A percentile compares a stretch with the other conserved stretches of the same genome.
phyloP scores from a whole-genome alignment of 2,113 vertebrate genomes.

The Forbesichthys agassizii region DNA sequence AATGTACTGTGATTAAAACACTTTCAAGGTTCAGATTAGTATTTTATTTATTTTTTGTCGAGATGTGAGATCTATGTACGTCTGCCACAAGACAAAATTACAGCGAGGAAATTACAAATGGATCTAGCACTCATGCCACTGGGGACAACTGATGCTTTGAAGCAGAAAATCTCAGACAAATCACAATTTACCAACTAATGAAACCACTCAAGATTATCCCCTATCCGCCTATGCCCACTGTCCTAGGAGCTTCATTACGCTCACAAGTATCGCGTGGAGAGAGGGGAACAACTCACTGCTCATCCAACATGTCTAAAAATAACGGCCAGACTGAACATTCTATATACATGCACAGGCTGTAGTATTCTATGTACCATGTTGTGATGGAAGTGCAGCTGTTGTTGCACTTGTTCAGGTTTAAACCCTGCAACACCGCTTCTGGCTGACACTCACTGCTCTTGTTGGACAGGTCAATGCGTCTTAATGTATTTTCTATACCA shows the following conservation, averaged over 20 bases:
- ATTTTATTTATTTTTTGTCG: not conserved
- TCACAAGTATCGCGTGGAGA: slow-evolving; percentile 47
- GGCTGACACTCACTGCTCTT: too few species aligned
- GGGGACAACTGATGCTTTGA: slow-evolving; percentile 65
- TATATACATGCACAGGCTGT: not conserved
- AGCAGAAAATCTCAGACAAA: slow-evolving; percentile 71
- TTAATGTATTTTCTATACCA: too few species aligned
- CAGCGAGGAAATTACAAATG: slow-evolving; percentile 63
- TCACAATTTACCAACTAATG: slow-evolving; percentile 70
- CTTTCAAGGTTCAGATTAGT: slow-evolving; percentile 27
- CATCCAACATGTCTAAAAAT: slow-evolving; percentile 21
- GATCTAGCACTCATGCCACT: slow-evolving; percentile 55
- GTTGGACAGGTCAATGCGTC: too few species aligned
- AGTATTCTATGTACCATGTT: not conserved
- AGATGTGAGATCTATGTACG: slow-evolving; percentile 50
- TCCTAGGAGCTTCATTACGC: slow-evolving; percentile 57
- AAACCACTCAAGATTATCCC: slow-evolving; percentile 63
- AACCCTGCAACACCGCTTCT: too few species aligned
- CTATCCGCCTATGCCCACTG: slow-evolving; percentile 52
- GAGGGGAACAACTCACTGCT: slow-evolving; percentile 32
- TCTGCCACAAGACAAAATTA: slow-evolving; percentile 53
- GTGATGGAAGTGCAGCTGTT: not conserved
- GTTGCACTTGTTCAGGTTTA: too few species aligned
- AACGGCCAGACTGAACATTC: slow-evolving; percentile 17
- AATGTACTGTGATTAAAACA: slow-evolving; percentile 60